These are phyloP conservation scores for Meta bourneti DNA, from an alignment of 2,888 invertebrate species.

Conservation along the genomic window DNA sequence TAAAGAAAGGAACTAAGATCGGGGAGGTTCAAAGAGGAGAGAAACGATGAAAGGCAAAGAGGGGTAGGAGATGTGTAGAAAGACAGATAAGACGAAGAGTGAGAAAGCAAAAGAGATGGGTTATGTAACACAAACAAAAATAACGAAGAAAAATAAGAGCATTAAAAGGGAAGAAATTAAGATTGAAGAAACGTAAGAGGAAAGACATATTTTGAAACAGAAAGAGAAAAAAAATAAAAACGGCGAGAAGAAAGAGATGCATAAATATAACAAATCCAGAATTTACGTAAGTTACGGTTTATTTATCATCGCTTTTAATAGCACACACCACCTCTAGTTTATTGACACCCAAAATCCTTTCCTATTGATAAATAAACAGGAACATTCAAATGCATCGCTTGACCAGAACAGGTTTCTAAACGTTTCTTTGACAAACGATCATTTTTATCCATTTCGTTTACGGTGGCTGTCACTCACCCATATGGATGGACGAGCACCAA, in stretches of 20 bases:
- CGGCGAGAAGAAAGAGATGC: background rate
- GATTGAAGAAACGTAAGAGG: too few species aligned
- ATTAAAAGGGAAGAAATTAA: too few species aligned
- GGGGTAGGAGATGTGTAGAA: too few species aligned
- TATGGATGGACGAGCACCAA: constrained; percentile 9
- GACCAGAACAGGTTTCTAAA: background rate
- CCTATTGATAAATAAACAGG: background rate
- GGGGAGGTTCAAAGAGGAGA: too few species aligned
- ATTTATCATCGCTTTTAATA: background rate
- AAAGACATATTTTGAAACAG: too few species aligned
- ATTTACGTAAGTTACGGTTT: background rate
- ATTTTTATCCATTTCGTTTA: background rate
- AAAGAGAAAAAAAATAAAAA: background rate
- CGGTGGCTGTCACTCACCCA: constrained; percentile 19
- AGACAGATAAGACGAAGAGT: too few species aligned
- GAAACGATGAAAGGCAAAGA: too few species aligned
- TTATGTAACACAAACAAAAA: too few species aligned
- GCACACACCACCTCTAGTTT: background rate
- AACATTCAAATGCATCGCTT: background rate
- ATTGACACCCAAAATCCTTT: constrained; percentile 1
- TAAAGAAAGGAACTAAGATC: too few species aligned
- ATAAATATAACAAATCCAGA: background rate
- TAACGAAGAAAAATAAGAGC: too few species aligned
- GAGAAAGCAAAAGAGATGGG: too few species aligned
- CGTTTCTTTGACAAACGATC: background rate